These are phyloP conservation scores for Dipodomys ordii DNA, from an alignment of 2,113 vertebrate genomes.

Conservation along the genomic window DNA sequence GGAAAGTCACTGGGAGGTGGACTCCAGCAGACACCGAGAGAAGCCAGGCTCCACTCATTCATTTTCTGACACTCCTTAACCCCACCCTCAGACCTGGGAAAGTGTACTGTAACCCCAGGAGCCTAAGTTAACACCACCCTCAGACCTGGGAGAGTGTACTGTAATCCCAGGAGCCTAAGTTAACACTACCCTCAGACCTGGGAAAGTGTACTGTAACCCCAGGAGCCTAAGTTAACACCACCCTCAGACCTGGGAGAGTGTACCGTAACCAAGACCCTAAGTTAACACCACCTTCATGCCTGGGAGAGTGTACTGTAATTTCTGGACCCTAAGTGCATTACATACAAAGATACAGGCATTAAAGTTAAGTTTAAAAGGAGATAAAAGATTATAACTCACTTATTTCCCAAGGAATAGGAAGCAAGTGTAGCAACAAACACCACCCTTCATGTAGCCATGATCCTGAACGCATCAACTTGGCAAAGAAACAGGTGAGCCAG, in stretches of 20 bases:
- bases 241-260: too few relatives aligned
- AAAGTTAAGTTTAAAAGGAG: background rate
- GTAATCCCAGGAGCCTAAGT: too few relatives aligned
- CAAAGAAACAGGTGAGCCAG: fast-evolving
- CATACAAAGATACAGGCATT: too few relatives aligned
- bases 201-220: background rate
- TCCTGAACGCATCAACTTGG: background rate
- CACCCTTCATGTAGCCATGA: fast-evolving
- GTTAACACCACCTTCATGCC: too few relatives aligned
- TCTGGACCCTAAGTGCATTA: fast-evolving
- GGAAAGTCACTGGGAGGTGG: background rate
- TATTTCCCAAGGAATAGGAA: too few relatives aligned
- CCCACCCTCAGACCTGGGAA: too few relatives aligned
- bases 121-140: too few relatives aligned
- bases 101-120: too few relatives aligned
- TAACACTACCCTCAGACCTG: background rate
- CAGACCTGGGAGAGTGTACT: too few relatives aligned
- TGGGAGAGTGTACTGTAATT: background rate
- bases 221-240: too few relatives aligned
- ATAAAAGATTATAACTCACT: background rate
- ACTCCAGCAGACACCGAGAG: background rate
- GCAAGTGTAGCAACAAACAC: background rate
- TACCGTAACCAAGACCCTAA: too few relatives aligned
- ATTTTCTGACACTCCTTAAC: background rate
- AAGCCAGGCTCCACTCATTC: background rate